phyloP scores from a whole-genome alignment of 2,888 invertebrate species.

The Heteropelma amictum region DNA sequence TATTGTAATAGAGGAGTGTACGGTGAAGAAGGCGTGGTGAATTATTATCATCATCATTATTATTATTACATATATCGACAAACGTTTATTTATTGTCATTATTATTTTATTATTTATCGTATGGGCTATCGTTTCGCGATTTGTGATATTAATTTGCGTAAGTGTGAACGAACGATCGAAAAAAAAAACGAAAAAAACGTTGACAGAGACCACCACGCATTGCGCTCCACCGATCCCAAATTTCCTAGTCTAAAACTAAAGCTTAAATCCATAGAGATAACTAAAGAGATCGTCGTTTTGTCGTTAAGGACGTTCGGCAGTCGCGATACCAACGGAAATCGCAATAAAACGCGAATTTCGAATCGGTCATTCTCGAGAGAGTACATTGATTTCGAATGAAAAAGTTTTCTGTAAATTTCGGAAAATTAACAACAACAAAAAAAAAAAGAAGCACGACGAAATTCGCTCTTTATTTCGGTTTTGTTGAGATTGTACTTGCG shows the following conservation, averaged over 20 bases:
- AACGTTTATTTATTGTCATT: too few relatives aligned
- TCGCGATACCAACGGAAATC: not conserved
- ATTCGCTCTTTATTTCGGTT: too few relatives aligned
- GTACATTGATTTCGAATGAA: too few relatives aligned
- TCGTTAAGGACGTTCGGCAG: too few relatives aligned
- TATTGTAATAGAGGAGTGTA: slow-evolving; percentile 44
- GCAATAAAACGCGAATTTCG: too few relatives aligned
- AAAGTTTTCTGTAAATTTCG: too few relatives aligned
- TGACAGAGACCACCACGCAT: slow-evolving; percentile 32
- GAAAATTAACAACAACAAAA: too few relatives aligned
- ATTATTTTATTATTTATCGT: slow-evolving; percentile 62
- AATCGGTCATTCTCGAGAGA: too few relatives aligned
- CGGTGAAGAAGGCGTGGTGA: slow-evolving; percentile 49
- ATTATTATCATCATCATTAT: slow-evolving; percentile 42
- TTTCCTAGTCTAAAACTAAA: slow-evolving; percentile 61
- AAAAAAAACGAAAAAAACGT: not conserved
- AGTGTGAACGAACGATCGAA: slow-evolving; percentile 24
- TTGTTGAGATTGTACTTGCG: too few relatives aligned
- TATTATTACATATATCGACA: slow-evolving; percentile 11
- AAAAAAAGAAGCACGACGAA: too few relatives aligned
- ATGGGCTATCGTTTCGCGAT: slow-evolving; percentile 67
- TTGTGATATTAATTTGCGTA: slow-evolving; percentile 61
- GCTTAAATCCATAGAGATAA: slow-evolving; percentile 36
- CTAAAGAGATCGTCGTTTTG: slow-evolving; percentile 39
- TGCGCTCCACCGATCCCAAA: slow-evolving; percentile 52